phyloP scores from a whole-genome alignment of 1,140 invertebrate species.

The Halictus rubicundus region DNA sequence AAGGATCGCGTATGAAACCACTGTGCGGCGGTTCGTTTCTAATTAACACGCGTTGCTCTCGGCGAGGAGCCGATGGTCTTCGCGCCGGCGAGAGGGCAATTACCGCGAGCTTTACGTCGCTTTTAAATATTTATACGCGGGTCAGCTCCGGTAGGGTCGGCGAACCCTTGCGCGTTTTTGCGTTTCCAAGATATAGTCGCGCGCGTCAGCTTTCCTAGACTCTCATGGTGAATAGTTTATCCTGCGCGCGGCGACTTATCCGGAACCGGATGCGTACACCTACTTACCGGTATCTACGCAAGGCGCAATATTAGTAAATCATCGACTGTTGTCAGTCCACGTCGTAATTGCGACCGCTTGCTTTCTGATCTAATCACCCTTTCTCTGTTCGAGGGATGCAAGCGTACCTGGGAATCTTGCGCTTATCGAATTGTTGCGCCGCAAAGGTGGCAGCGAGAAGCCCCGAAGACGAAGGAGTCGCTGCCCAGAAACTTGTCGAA shows the following conservation, averaged over 20 bases:
- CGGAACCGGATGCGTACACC: slow-evolving; percentile 37
- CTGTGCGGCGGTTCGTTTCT: not conserved
- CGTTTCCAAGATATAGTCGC: slow-evolving; percentile 9
- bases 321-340: not conserved
- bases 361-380: not conserved
- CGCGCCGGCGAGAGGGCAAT: not conserved
- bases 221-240: slow-evolving; percentile 39
- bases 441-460: no score
- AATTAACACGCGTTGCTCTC: not conserved
- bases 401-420: not conserved
- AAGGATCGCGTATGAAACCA: no score
- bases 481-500: slow-evolving; percentile 8
- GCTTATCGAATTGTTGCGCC: no score
- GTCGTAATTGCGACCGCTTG: not conserved
- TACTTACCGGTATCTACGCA: slow-evolving; percentile 15
- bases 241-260: not conserved
- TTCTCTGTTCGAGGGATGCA: not conserved
- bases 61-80: not conserved
- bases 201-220: not conserved
- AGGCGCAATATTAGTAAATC: not conserved
- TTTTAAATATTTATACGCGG: slow-evolving; percentile 36
- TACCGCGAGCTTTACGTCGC: slow-evolving; percentile 5
- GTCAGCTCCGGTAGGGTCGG: not conserved
- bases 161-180: slow-evolving; percentile 14
- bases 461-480: no score